phyloP scores from a whole-genome alignment of 2,888 invertebrate species.

The Plebejus anna region DNA sequence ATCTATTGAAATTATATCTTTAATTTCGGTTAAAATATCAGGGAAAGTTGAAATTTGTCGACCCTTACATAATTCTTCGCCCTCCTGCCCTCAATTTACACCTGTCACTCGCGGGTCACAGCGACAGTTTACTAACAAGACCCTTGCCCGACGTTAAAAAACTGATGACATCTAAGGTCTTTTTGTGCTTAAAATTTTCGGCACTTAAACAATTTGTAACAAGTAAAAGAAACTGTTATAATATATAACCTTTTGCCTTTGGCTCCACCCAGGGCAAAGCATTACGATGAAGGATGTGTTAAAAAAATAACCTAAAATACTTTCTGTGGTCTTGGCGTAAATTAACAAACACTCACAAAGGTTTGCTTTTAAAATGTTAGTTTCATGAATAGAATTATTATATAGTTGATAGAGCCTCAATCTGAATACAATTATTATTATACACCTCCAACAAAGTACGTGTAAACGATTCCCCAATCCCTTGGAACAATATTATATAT shows the following conservation, averaged over 20 bases:
- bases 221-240: too few species aligned
- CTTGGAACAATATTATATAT: not conserved
- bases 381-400: too few species aligned
- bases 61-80: slow-evolving; percentile 12
- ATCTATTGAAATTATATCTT: not conserved
- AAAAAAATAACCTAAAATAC: too few species aligned
- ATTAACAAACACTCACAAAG: too few species aligned
- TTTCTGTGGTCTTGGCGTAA: too few species aligned
- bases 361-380: too few species aligned
- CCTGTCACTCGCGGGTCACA: slow-evolving; percentile 17
- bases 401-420: not conserved
- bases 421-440: not conserved
- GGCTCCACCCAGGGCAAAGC: too few species aligned
- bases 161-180: not conserved
- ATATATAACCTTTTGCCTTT: too few species aligned
- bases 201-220: too few species aligned
- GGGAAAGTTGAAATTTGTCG: slow-evolving; percentile 2
- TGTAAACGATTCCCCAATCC: not conserved
- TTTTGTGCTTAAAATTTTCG: not conserved
- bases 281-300: too few species aligned
- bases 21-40: not conserved
- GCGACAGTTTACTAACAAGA: slow-evolving; percentile 6
- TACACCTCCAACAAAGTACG: not conserved
- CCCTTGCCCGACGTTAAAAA: not conserved
- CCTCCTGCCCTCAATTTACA: slow-evolving; percentile 10